Evolutionary conservation across 2,113 vertebrate genomes (phyloP).

Genomic region (Ivindomyrus marchei): DNA sequence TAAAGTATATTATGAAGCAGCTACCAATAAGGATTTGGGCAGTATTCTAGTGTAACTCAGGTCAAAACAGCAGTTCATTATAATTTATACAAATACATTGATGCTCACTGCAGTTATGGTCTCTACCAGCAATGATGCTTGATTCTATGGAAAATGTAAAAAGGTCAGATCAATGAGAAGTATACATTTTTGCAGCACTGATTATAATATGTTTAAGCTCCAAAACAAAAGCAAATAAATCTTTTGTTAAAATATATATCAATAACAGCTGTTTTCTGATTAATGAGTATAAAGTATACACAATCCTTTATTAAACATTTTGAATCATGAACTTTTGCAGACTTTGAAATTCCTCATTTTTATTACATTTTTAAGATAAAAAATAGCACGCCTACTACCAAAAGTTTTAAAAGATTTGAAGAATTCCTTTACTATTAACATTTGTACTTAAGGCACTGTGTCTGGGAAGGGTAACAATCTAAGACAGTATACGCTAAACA

Average conservation of each 20-base stretch:
- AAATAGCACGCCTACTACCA: conserved; percentile 51
- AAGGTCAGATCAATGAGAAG: conserved; percentile 25
- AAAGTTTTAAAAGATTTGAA: conserved; percentile 27
- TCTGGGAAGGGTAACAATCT: conserved; percentile 27
- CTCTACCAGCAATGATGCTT: conserved; percentile 36
- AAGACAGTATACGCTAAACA: conserved; percentile 51
- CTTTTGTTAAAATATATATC: conserved; percentile 37
- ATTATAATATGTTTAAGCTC: conserved; percentile 43
- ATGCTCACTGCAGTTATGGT: conserved; percentile 45
- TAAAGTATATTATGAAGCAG: not conserved
- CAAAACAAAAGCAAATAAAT: conserved; percentile 43
- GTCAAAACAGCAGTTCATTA: conserved; percentile 43
- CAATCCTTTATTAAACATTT: conserved; percentile 42
- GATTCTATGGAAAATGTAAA: conserved; percentile 28
- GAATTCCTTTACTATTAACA: conserved; percentile 24
- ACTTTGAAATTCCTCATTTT: conserved; percentile 28
- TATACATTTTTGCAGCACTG: conserved; percentile 42
- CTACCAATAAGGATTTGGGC: conserved; percentile 4
- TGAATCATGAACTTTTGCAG: conserved; percentile 35
- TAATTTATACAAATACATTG: conserved; percentile 43
- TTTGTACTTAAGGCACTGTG: conserved; percentile 37
- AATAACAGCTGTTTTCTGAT: conserved; percentile 30
- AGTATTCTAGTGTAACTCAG: conserved; percentile 28
- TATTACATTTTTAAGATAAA: conserved; percentile 38
- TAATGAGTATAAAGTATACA: conserved; percentile 40